Conservation (phyloP, 1,140 invertebrate genomes). For the Lordiphosa mommai region DNA sequence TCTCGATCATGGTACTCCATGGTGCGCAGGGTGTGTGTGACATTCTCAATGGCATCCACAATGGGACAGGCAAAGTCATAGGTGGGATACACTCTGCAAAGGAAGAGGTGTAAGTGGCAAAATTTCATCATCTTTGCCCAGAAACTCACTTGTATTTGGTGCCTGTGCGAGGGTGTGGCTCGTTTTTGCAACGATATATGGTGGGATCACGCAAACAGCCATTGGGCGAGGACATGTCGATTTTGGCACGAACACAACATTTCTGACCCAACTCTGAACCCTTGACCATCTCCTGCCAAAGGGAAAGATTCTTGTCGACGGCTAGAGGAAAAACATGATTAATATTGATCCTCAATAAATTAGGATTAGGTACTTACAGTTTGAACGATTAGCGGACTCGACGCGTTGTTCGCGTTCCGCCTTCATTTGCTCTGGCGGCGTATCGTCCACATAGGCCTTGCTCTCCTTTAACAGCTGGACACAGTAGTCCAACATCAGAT, state of each 20-base stretch:
- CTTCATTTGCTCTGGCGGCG: conserved; percentile 96
- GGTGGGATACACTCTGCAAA: conserved; percentile 96
- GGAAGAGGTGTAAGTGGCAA: conserved; percentile 2
- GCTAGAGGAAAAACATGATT: conserved; percentile 80
- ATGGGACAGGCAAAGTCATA: conserved; percentile 99
- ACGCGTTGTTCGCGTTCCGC: conserved; percentile 93
- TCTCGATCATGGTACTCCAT: conserved; percentile 99
- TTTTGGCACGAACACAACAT: conserved; percentile 97
- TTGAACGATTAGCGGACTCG: conserved; percentile 92
- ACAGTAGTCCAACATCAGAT: conserved; percentile 92
- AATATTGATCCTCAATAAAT: neutral
- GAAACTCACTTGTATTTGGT: conserved; percentile 94
- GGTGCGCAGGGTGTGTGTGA: conserved; percentile 98
- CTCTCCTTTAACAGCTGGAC: conserved; percentile 92
- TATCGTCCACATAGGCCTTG: conserved; percentile 98
- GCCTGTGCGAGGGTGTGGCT: conserved; percentile 95
- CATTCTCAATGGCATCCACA: conserved; percentile 97
- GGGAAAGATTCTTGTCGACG: conserved; percentile 90
- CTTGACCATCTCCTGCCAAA: conserved; percentile 98
- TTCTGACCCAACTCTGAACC: conserved; percentile 89
- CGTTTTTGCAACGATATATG: conserved; percentile 98
- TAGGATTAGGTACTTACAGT: conserved; percentile 83
- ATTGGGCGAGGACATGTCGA: conserved; percentile 97
- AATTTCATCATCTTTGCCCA: neutral
- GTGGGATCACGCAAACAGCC: conserved; percentile 99